Evolutionary conservation across 2,113 vertebrate species (phyloP).

Genomic region (Pandion haliaetus): DNA sequence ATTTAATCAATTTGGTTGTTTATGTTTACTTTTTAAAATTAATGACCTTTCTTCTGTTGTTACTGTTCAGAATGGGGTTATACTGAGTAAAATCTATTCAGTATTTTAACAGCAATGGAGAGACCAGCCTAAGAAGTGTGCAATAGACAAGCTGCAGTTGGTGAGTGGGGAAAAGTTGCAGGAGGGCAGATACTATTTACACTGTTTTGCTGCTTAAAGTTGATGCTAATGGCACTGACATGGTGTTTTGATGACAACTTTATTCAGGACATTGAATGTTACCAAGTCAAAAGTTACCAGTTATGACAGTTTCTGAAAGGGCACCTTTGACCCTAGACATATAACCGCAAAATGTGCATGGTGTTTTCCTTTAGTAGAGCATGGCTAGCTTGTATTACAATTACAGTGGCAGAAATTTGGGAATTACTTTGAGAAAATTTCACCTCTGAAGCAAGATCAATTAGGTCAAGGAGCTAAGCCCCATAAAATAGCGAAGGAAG

Average conservation of each 20-base stretch:
- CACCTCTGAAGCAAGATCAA: background rate
- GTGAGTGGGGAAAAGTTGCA: background rate
- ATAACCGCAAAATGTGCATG: accelerated
- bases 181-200: background rate
- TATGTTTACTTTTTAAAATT: background rate
- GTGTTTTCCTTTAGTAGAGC: background rate
- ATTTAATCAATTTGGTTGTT: background rate
- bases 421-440: background rate
- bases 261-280: background rate
- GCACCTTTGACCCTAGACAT: background rate
- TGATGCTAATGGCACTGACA: background rate
- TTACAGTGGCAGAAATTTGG: background rate
- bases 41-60: background rate
- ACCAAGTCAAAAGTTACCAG: background rate
- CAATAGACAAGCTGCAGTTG: background rate
- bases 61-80: background rate
- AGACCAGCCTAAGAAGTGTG: background rate
- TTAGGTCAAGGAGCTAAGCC: background rate
- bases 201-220: background rate
- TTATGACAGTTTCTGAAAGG: background rate
- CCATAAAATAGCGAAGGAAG: background rate
- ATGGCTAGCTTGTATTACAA: background rate
- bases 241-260: background rate
- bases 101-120: background rate
- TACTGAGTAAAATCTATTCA: background rate